Percentiles rank a stretch among this genome's conserved stretches.
Evolutionary conservation across 1,140 invertebrate species (phyloP).

Genomic region (Musca vetustissima): DNA sequence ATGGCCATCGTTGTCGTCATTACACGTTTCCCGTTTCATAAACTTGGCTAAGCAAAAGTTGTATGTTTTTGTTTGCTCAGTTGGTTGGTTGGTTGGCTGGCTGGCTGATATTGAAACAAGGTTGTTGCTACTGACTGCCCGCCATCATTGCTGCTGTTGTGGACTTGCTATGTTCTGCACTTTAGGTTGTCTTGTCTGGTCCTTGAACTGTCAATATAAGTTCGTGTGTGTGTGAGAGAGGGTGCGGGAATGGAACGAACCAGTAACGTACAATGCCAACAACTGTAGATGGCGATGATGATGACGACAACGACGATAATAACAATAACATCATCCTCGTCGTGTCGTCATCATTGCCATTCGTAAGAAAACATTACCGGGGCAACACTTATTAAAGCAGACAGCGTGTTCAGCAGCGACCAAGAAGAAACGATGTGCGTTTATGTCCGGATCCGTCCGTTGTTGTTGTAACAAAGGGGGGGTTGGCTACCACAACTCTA

Average conservation of each 20-base stretch:
- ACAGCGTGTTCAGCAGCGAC: not conserved
- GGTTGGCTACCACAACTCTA: no score
- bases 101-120: not conserved
- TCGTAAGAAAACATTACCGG: not conserved
- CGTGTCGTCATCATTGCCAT: no score
- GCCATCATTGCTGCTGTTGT: conserved; percentile 15
- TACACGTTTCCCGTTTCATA: conserved; percentile 7
- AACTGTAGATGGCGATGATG: not conserved
- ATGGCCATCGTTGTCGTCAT: not conserved
- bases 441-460: not conserved
- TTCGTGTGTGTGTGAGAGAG: not conserved
- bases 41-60: not conserved
- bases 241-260: not conserved
- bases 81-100: conserved; percentile 26
- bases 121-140: conserved; percentile 2
- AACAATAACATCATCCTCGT: not conserved
- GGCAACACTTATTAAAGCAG: conserved; percentile 14
- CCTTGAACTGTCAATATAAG: conserved; percentile 33
- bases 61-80: conserved; percentile 9
- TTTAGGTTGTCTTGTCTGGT: conserved; percentile 27
- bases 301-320: conserved; percentile 6
- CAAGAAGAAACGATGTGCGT: not conserved
- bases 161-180: conserved; percentile 8
- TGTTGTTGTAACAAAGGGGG: not conserved
- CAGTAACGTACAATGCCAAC: conserved; percentile 6